Conservation (phyloP, 2,797 vertebrate genomes). For the Molossus molossus region DNA sequence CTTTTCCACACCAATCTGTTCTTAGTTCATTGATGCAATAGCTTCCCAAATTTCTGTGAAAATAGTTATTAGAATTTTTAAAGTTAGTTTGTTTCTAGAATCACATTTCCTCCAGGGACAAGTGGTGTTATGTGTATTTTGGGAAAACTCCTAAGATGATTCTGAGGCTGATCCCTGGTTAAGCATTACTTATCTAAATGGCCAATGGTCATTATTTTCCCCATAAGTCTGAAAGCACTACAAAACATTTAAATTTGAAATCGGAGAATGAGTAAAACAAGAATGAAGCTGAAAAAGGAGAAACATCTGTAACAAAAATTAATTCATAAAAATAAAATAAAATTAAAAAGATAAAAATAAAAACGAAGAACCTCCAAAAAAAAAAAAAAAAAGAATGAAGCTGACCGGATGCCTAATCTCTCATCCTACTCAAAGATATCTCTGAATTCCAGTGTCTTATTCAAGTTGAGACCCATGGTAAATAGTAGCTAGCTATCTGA, state of each 20-base stretch:
- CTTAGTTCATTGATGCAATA: neutral
- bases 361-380: too few species aligned
- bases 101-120: neutral
- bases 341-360: too few species aligned
- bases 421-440: neutral
- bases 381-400: neutral
- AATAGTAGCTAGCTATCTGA: conserved; percentile 10
- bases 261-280: conserved; percentile 30
- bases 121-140: neutral
- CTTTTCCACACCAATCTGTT: neutral
- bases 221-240: neutral
- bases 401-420: neutral
- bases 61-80: neutral
- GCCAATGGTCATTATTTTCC: neutral
- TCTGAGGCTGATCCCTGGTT: neutral
- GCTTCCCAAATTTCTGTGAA: neutral
- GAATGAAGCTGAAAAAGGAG: neutral
- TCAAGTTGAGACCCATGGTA: neutral
- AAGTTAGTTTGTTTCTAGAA: neutral
- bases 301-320: too few species aligned
- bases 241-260: neutral
- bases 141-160: neutral
- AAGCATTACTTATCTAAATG: neutral
- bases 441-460: neutral
- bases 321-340: too few species aligned